phyloP scores from a whole-genome alignment of 2,888 invertebrate species.

The Oscheius sp. region DNA sequence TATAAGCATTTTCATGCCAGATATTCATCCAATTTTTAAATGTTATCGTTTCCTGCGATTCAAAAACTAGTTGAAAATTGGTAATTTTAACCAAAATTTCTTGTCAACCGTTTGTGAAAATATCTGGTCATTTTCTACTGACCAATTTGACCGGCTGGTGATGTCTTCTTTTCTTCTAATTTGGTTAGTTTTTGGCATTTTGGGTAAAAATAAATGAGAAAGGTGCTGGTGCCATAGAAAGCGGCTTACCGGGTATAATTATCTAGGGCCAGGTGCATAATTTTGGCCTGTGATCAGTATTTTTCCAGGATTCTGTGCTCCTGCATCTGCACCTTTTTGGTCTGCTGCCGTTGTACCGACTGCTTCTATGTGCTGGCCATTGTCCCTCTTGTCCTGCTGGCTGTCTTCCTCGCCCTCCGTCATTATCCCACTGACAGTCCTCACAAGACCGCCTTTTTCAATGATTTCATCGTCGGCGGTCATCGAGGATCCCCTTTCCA shows the following conservation, averaged over 20 bases:
- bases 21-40: too few relatives aligned
- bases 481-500: conserved; percentile 55
- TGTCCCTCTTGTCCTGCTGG: conserved; percentile 13
- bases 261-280: neutral
- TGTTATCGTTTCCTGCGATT: too few relatives aligned
- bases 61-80: too few relatives aligned
- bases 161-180: conserved; percentile 24
- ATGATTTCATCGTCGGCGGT: conserved; percentile 48
- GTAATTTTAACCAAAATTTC: too few relatives aligned
- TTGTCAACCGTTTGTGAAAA: too few relatives aligned
- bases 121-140: too few relatives aligned
- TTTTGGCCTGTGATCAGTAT: neutral
- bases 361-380: conserved; percentile 25
- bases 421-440: neutral
- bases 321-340: neutral
- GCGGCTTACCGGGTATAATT: too few relatives aligned
- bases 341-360: conserved; percentile 16
- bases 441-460: conserved; percentile 39
- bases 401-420: conserved; percentile 18
- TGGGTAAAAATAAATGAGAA: neutral
- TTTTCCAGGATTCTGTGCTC: conserved; percentile 12
- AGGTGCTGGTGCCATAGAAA: neutral
- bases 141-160: neutral
- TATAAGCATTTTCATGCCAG: too few relatives aligned
- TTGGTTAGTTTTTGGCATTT: neutral